Conservation (phyloP, 2,888 invertebrate species). For the Torymus tubicola region DNA sequence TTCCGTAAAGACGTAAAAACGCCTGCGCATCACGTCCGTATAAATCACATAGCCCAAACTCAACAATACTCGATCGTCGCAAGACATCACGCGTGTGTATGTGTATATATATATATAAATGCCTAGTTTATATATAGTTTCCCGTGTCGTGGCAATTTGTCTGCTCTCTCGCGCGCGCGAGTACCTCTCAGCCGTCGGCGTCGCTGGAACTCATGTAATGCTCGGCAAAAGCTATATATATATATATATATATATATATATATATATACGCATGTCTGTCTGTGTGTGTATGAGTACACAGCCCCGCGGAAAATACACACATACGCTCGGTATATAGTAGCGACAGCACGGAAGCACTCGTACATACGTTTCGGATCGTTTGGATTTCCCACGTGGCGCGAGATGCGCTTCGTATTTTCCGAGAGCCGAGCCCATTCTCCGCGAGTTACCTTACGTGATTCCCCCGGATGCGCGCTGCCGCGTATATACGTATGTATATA, state of each 20-base stretch:
- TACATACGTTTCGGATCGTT: conserved; percentile 27
- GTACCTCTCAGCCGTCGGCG: not conserved
- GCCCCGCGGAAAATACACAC: not conserved
- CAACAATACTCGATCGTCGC: not conserved
- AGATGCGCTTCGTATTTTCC: not conserved
- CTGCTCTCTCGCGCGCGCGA: not conserved
- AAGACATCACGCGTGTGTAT: not conserved
- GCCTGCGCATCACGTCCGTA: conserved; percentile 26
- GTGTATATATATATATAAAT: no score
- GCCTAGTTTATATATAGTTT: no score
- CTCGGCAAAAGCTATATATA: conserved; percentile 35
- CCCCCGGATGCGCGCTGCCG: not conserved
- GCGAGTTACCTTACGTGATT: conserved; percentile 32
- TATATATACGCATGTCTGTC: no score
- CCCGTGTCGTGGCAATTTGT: conserved; percentile 39
- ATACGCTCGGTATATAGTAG: not conserved
- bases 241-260: not conserved
- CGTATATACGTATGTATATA: no score
- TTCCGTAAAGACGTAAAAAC: conserved; percentile 30
- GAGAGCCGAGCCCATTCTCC: not conserved
- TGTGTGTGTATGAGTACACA: no score
- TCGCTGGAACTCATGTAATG: conserved; percentile 32
- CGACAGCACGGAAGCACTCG: no score
- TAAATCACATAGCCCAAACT: conserved; percentile 28
- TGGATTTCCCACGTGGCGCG: conserved; percentile 52